Evolutionary conservation across 2,888 invertebrate species (phyloP).

Genomic region (Drosophila prostipennis): DNA sequence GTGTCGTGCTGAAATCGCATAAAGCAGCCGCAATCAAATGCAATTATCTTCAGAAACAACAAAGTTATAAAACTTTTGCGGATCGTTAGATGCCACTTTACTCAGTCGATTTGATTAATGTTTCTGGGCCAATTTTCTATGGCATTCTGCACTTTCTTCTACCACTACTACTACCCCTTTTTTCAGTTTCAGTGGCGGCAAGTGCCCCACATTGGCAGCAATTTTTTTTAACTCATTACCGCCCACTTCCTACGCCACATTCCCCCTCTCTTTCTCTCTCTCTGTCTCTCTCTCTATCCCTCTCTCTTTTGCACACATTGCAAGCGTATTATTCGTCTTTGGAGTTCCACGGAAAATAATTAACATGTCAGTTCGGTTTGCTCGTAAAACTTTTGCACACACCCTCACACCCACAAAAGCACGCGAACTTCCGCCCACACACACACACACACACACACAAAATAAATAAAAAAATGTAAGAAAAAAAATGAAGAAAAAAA

Average conservation of each 20-base stretch:
- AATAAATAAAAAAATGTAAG: not conserved
- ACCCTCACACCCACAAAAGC: conserved; percentile 10
- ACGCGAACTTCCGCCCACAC: conserved; percentile 22
- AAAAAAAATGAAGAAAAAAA: not conserved
- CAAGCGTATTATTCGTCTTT: conserved; percentile 27
- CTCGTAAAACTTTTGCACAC: conserved; percentile 41
- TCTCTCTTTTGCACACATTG: conserved; percentile 19
- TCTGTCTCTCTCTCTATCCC: conserved; percentile 3
- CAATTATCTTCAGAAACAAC: conserved; percentile 9
- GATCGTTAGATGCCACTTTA: conserved; percentile 19
- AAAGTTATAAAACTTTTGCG: conserved; percentile 8
- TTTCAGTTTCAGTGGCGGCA: conserved; percentile 9
- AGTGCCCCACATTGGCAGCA: conserved; percentile 7
- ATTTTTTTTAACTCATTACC: not conserved
- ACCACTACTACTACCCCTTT: not conserved
- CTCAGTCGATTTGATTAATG: conserved; percentile 8
- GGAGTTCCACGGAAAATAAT: conserved; percentile 52
- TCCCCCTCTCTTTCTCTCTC: no score
- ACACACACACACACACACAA: not conserved
- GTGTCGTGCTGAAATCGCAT: not conserved
- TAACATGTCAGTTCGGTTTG: conserved; percentile 54
- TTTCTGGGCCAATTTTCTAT: conserved; percentile 10
- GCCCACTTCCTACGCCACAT: no score
- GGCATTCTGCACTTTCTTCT: conserved; percentile 1
- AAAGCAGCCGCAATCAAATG: not conserved